Base-by-base conservation (phyloP, 2,888 invertebrate species). In the Parnassius orleans region DNA sequence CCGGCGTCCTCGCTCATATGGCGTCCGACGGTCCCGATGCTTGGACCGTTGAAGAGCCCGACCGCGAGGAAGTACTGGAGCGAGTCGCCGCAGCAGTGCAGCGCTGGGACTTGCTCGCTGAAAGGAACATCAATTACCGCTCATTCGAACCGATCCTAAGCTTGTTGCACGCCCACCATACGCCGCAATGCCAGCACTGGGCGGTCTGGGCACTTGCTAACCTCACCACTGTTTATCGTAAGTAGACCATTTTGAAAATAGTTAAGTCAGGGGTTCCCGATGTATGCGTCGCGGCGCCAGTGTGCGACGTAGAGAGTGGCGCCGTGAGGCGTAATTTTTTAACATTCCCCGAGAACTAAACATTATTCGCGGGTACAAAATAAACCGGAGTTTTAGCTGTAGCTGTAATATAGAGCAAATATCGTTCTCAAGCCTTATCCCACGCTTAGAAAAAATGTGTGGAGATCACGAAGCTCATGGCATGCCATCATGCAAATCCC, bases 131-230 rank as follows among this genome's bases (percentile, higher is more conserved):
- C 69, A 99, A 99, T 90, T 99, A 99, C 86, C 95, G 98, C 53
- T 87, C 88, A 43, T 99, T 99, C 90, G 96, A 97, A 79, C 99
- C 99, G 0, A 98, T 99, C 66, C 92, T 99, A 33, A 94, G 96
- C 67, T 91, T 99, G 66, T 93, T 98, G 53, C 93, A 94, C 66
- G 95, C 96, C 60, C 94, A 95, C 72, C 96, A 98, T 79, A 98
- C 98, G 1, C 96, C 97, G 1, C 95, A 97, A 81, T 98, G 98
- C 83, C 98, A 98, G 82, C 96, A 97, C 81, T 99, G 99, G 99
- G 98, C 98, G 2, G 96, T 96, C 9, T 99, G 99, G 99, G 99
- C 99, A 0, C 92, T 99, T 65, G 98, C 98, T 56, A 99, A 99
- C 90, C 94, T 99, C 66, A 99, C 99, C 55, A 95, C 94, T 65